Base-by-base conservation (phyloP, 2,888 invertebrate genomes). In the Diadegma fenestrale region DNA sequence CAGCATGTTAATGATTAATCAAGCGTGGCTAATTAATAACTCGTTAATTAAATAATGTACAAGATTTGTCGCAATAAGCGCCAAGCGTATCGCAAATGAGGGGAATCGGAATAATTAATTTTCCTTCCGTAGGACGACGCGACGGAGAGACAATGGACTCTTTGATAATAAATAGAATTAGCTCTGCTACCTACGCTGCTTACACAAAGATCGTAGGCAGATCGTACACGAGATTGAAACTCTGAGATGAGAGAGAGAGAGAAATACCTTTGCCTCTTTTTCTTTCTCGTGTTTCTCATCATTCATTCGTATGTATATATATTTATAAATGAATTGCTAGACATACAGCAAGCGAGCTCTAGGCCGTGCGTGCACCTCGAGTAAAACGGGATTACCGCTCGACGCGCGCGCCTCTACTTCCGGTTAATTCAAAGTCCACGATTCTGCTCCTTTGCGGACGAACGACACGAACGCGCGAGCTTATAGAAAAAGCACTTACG, bases 381-480 rank as follows among this genome's bases (percentile, higher is more conserved):
- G 48, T 68, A 76, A 80, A 85, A 85, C 85, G 82, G 85, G 85
- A 85, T 85, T 85, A 85, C 80, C 82, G 85, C 82, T 80, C 71
- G 51, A 51, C 78, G 82, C 85, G 80, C 72, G 82, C 85, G 82
- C 71, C 76, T 76, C 80, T 73, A 80, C 82, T 85, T 85, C 85
- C 85, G 85, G 85, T 85, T 82, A 77, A 85, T 85, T 85, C 85
- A 85, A 76, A 79, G 82, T 82, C 79, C 82, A 77, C 82, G 82
- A 82, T 77, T 82, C 37, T n/a, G n/a, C n/a, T 37, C 80, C 77
- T 82, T 64, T n/a, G n/a, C 61, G 76, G 66, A 66, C 80, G 61
- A 66, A 58, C 85, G 79, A 80, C 82, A 82, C 75, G 82, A 85
- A 82, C 71, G 66, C 61, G 72, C 81, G 66, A 68, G 77, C 81